Percentiles rank a stretch among this genome's conserved stretches.
Evolutionary conservation across 2,888 invertebrate species (phyloP).

Genomic region (Ommatoiulus sabulosus): DNA sequence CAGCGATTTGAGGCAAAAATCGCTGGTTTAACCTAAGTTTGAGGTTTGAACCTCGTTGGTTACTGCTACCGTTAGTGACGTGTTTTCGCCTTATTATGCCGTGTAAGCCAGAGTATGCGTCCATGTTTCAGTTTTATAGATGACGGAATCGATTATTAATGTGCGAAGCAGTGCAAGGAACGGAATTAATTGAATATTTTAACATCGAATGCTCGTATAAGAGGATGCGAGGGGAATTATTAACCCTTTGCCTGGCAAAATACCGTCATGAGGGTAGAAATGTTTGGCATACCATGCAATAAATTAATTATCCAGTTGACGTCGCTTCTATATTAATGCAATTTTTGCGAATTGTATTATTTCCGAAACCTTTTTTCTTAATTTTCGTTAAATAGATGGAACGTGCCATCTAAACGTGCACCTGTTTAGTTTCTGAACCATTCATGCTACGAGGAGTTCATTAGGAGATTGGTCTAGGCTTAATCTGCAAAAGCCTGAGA

Average conservation of each 20-base stretch:
- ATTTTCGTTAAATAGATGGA: neutral
- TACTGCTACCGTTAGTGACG: no score
- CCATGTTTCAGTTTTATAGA: neutral
- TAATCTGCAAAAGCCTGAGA: neutral
- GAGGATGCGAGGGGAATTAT: neutral
- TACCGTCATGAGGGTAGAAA: neutral
- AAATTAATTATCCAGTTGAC: neutral
- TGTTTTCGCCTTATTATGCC: neutral
- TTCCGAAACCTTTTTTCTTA: neutral
- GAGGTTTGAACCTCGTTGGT: no score
- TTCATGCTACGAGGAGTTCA: neutral
- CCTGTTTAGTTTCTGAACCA: neutral
- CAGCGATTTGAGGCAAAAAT: no score
- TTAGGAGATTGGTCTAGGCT: neutral
- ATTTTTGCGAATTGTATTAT: neutral
- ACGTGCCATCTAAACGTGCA: no score
- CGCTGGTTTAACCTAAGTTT: neutral
- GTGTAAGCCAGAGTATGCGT: neutral
- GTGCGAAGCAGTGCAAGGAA: neutral
- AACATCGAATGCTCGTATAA: neutral
- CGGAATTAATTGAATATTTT: slow-evolving; percentile 23
- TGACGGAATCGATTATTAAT: slow-evolving; percentile 36
- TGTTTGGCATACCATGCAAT: neutral
- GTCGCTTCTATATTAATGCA: neutral
- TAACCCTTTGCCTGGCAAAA: neutral